Evolutionary conservation across 2,113 vertebrate species (phyloP).

Genomic region (Oreochromis aureus): DNA sequence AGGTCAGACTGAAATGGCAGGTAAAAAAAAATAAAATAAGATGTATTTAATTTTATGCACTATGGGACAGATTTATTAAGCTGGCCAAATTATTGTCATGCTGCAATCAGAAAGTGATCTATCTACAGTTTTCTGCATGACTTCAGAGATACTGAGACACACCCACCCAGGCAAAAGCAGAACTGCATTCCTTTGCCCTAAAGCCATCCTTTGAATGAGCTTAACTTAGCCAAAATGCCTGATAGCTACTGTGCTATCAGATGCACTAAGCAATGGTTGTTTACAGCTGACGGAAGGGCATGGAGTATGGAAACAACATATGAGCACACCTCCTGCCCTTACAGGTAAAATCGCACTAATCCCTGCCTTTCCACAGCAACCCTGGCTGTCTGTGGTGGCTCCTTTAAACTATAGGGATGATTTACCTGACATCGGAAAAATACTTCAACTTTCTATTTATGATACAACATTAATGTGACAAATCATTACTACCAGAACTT

Average conservation of each 20-base stretch:
- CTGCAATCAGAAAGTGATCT: neutral
- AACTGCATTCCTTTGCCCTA: neutral
- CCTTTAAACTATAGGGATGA: neutral
- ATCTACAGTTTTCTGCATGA: neutral
- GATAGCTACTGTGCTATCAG: too few relatives aligned
- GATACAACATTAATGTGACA: neutral
- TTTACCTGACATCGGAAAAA: neutral
- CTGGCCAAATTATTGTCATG: neutral
- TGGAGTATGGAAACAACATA: neutral
- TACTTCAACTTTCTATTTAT: neutral
- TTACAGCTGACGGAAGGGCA: neutral
- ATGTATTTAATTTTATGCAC: neutral
- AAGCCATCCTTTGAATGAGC: neutral
- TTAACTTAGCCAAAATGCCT: neutral
- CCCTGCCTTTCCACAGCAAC: neutral
- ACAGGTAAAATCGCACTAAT: neutral
- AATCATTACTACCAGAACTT: neutral
- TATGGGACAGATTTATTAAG: neutral
- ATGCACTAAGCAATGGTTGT: neutral
- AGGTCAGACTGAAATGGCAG: neutral
- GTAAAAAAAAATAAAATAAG: neutral
- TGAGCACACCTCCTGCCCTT: neutral
- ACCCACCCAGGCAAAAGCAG: neutral
- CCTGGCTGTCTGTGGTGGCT: neutral
- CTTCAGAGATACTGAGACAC: neutral